Base-by-base conservation (phyloP, 2,113 vertebrate species). In the Uria lomvia region DNA sequence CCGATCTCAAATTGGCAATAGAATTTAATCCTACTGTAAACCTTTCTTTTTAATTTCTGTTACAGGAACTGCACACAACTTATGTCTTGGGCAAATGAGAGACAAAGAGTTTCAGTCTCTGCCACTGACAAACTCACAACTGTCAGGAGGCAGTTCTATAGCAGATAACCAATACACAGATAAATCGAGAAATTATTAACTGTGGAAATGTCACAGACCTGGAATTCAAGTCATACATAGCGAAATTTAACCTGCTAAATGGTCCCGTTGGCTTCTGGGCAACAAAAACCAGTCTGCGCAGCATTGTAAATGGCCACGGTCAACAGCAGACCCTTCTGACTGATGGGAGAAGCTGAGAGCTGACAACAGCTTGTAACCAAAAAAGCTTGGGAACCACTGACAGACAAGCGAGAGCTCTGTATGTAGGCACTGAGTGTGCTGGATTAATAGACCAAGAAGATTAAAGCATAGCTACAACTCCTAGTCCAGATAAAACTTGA, bases 401-500 rank as follows among this genome's bases (percentile, higher is more conserved):
- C 30, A 89, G 72, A 22, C 21, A 27, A 53, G 3, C 11, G 10
- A 60, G 58, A 42, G 55, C 75, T 67, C 63, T 42, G 53, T 18
- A 5, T 0, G 15, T 2, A 47, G 74, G 74, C 90, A 82, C 59
- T 1, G 38, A 85, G 59, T 7, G 49, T 36, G 76, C 72, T 26
- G 59, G 91, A 89, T 91, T 73, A 59, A 81, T 24, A 13, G 60
- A 36, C 75, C 52, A 20, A 84, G 74, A 34, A 88, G 92, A 93
- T 96, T 77, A 94, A 96, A 96, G 90, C 96, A 94, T 22, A 96
- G 92, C 83, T 84, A 56, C 92, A 94, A 71, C 82, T 93, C 82
- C 94, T 59, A 21, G 55, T 18, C 72, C 59, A 96, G 90, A 96
- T 94, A 84, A 95, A 92, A 83, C 40, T 3, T 11, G 20, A 22